These are phyloP conservation scores for Clivina fossor DNA, from an alignment of 2,888 invertebrate genomes.

Conservation along the genomic window DNA sequence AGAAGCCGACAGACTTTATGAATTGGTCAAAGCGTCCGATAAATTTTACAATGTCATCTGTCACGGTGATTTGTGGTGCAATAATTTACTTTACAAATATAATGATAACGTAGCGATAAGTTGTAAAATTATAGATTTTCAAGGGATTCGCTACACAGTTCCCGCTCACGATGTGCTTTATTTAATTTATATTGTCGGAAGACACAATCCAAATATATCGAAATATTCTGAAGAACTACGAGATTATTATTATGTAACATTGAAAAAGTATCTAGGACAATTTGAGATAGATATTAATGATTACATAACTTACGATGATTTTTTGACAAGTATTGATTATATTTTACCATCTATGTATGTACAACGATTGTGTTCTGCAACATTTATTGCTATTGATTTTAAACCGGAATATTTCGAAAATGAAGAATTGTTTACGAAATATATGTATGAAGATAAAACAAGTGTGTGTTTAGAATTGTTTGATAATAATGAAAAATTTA, in stretches of 20 bases:
- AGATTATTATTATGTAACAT: constrained; percentile 34
- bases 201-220: not conserved
- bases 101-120: constrained; percentile 40
- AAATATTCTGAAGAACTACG: constrained; percentile 35
- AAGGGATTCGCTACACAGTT: constrained; percentile 59
- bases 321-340: constrained; percentile 16
- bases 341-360: constrained; percentile 5
- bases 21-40: constrained; percentile 45
- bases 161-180: constrained; percentile 60
- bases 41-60: constrained; percentile 45
- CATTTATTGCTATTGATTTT: not conserved
- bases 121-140: constrained; percentile 51
- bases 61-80: constrained; percentile 40
- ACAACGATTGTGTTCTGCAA: not conserved
- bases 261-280: constrained; percentile 16
- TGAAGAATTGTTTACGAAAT: constrained; percentile 6
- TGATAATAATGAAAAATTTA: constrained; percentile 15
- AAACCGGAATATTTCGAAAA: constrained; percentile 1
- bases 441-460: constrained; percentile 22
- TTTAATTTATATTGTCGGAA: no score
- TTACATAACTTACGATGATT: constrained; percentile 14
- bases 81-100: constrained; percentile 45
- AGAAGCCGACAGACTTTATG: constrained; percentile 40
- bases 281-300: constrained; percentile 12
- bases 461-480: constrained; percentile 1